These are phyloP conservation scores for Scolopax mira DNA, from an alignment of 2,113 vertebrate species.

Conservation along the genomic window DNA sequence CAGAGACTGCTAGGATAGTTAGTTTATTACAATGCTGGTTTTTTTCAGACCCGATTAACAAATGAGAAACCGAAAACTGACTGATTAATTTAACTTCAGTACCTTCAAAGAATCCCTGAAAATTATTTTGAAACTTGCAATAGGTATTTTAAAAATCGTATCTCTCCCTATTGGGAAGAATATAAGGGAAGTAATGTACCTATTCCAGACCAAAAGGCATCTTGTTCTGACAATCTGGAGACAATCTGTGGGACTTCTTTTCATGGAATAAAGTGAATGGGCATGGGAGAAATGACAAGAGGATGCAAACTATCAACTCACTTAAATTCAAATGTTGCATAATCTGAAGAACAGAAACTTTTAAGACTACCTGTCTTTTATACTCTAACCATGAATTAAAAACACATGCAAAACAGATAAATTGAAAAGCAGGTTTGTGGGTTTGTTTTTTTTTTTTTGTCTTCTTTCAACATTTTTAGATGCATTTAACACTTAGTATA, in stretches of 20 bases:
- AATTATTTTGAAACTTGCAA: slow-evolving; percentile 63
- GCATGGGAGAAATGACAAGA: neutral
- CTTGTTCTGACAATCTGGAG: neutral
- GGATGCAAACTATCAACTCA: neutral
- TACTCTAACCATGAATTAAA: neutral
- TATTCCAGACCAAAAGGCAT: neutral
- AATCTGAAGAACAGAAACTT: neutral
- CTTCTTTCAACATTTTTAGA: neutral
- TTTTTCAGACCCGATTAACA: slow-evolving; percentile 80
- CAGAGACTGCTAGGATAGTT: slow-evolving; percentile 64
- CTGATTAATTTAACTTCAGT: slow-evolving; percentile 79
- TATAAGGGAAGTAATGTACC: neutral
- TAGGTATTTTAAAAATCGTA: neutral
- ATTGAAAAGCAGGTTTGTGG: neutral
- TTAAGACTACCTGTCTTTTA: neutral
- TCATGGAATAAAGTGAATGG: neutral
- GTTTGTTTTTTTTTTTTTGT: neutral
- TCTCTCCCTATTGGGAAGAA: neutral
- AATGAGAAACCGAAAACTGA: slow-evolving; percentile 82
- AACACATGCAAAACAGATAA: neutral
- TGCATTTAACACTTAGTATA: neutral
- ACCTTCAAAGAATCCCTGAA: slow-evolving; percentile 71
- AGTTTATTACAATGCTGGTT: slow-evolving; percentile 73
- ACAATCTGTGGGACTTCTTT: neutral
- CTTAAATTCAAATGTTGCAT: neutral